phyloP scores from a whole-genome alignment of 1,140 invertebrate genomes.

The Aphaenogaster floridana region DNA sequence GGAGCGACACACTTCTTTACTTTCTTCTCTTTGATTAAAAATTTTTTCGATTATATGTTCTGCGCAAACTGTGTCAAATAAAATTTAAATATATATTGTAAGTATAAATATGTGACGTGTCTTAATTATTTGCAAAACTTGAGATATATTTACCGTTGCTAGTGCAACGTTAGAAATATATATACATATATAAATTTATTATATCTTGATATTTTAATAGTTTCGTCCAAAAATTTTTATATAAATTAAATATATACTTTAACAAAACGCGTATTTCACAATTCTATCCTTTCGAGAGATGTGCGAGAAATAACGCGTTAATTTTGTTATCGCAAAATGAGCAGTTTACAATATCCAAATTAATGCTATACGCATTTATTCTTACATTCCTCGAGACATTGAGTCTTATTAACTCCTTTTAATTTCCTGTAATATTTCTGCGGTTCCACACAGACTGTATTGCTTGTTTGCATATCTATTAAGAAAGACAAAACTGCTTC shows the following conservation, averaged over 20 bases:
- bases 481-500: slow-evolving; percentile 59
- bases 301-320: background rate
- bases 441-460: slow-evolving; percentile 44
- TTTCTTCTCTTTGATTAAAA: background rate
- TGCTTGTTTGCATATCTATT: slow-evolving; percentile 67
- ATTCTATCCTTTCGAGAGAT: background rate
- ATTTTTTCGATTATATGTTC: background rate
- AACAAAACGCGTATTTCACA: background rate
- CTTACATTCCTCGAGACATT: background rate
- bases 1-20: background rate
- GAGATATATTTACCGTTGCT: background rate
- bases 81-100: slow-evolving; percentile 15
- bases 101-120: background rate
- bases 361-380: background rate
- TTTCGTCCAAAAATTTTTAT: background rate
- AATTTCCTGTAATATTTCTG: slow-evolving; percentile 65
- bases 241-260: background rate
- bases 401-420: slow-evolving; percentile 66
- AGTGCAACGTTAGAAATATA: background rate
- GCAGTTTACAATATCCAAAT: slow-evolving; percentile 15
- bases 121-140: slow-evolving; percentile 3
- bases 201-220: background rate
- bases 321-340: slow-evolving; percentile 16
- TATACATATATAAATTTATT: background rate
- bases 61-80: background rate